Conservation (phyloP, 2,113 vertebrate species). For the Tenrec ecaudatus region DNA sequence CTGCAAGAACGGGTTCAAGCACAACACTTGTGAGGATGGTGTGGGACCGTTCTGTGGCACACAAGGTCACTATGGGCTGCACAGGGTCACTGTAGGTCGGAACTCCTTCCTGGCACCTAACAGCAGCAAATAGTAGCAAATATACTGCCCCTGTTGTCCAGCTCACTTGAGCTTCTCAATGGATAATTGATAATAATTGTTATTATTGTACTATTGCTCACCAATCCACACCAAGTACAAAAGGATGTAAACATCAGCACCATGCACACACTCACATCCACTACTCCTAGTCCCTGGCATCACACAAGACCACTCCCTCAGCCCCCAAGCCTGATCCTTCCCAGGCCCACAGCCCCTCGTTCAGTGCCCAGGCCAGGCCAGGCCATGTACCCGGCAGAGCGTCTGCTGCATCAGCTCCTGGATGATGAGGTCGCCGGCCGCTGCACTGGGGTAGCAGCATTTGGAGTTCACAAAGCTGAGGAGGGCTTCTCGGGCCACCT, state of each 20-base stretch:
- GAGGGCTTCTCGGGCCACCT: conserved; percentile 88
- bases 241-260: neutral
- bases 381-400: conserved; percentile 87
- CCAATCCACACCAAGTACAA: neutral
- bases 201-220: neutral
- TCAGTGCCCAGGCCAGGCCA: fast-evolving
- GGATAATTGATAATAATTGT: fast-evolving
- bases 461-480: conserved; percentile 87
- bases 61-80: no score
- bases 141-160: fast-evolving
- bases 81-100: no score
- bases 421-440: conserved; percentile 87
- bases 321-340: neutral
- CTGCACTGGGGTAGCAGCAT: conserved; percentile 88
- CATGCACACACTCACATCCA: fast-evolving
- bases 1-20: no score
- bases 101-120: no score
- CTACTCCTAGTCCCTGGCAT: fast-evolving
- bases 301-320: neutral
- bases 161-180: fast-evolving
- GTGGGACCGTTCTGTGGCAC: no score
- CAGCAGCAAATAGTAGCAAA: no score
- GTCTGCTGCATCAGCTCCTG: conserved; percentile 85
- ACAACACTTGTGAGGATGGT: no score
- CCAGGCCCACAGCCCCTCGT: neutral